Base-by-base conservation (phyloP, 2,113 vertebrate genomes). In the Amazona vittata region DNA sequence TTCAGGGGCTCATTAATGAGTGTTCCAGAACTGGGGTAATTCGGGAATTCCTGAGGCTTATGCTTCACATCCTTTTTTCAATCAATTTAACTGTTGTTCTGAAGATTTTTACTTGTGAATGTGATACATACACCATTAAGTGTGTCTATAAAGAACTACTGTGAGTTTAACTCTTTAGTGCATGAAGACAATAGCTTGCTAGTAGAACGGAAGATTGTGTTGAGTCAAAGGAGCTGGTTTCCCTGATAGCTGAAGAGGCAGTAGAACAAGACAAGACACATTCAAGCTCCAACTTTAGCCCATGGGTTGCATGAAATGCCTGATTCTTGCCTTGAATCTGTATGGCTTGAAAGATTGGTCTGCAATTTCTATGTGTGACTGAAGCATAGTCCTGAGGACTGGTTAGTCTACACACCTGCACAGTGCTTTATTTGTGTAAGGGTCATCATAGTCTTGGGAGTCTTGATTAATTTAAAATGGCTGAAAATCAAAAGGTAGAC, bases 281-380 rank as follows among this genome's bases (percentile, higher is more conserved):
- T 59, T 31, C 0, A 0, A 78, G 28, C 29, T 52, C 26, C 4
- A 29, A 0, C 89, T 93, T 89, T 85, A 50, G 87, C 41, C 26
- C 8, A 3, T 49, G 21, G 5, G 0, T 49, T 76, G 8, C 2
- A 1, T 62, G 44, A 88, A 77, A 76, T 29, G 67, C 8, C 0
- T 10, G 17, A 37, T 86, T 89, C 41, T 86, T 89, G 13, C 59
- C 26, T 65, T 74, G 63, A 70, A 19, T 89, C n/a, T 71, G 6
- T 60, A 50, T 39, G 35, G 26, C 41, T 79, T 75, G 37, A 78
- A 83, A 83, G 7, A 2, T 18, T 39, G 10, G 15, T 53, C 41
- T 67, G 49, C 19, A 53, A 0, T 74, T 69, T 79, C 47, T 79
- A 4, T 57, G 14, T 46, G 10, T 43, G 49, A 71, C 39, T 29